Base-by-base conservation (phyloP, 2,888 invertebrate species). In the Steinernema scapterisci region DNA sequence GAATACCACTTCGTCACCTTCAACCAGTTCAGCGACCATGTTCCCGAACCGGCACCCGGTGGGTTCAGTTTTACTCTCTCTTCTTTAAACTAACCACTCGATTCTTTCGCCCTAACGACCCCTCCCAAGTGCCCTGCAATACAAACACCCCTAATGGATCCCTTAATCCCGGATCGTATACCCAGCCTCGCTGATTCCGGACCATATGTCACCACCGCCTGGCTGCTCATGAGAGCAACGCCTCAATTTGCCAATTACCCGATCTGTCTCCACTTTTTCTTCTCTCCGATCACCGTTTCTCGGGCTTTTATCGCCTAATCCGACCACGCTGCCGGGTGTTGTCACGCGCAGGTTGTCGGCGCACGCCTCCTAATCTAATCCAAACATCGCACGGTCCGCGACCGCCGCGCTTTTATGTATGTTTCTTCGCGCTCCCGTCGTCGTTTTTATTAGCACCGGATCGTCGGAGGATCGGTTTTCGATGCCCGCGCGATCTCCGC, bases 1-100 rank as follows among this genome's bases (percentile, higher is more conserved):
- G 63, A 63, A 63, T 27, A 63, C 63, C 63, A 63, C 63, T 31
- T 63, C 63, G 63, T 63, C 63, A 63, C 63, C 63, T 31, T 27
- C 31, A 25, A 63, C 63, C 63, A 63, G 52, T 52, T 52, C 52
- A 38, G 38, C 38, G 52, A 52, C 63, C 21, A 63, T 63, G 63
- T 63, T 63, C 38, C 63, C 63, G 63, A 63, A 48, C 48, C 16
- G 63, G 63, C 48, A 48, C 48, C 63, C 63, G 63, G 63, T 63
- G 63, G 38, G 63, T 63, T 38, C 63, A 21, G 38, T 63, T 63
- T 38, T 38, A 63, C 31, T 63, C 27, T 31, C 5, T 13, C 48
- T 48, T 16, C 19, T 48, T 19, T 48, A n/a, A 16, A 16, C 48
- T 38, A 38, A 38, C 9, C 38, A 16, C 25, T 25, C 31, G 63